These are phyloP conservation scores for Heterodera schachtii DNA, from an alignment of 1,140 invertebrate species.

Conservation along the genomic window DNA sequence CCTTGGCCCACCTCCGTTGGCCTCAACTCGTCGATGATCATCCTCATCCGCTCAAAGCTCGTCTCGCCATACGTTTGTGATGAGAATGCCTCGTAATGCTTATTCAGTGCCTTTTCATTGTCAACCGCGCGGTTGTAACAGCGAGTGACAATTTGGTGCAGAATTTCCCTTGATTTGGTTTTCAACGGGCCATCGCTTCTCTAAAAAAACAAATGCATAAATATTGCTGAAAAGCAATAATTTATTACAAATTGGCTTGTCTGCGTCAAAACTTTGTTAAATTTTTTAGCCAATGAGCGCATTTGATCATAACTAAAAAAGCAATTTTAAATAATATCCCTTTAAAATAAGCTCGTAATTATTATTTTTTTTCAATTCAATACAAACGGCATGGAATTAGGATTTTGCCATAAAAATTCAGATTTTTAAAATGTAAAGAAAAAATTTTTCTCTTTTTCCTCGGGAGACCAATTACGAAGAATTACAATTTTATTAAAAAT, in stretches of 20 bases:
- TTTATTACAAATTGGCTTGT: conserved; percentile 21
- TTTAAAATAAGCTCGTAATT: no score
- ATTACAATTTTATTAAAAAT: no score
- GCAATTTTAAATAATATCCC: neutral
- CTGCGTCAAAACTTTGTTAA: conserved; percentile 35
- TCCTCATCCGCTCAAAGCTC: conserved; percentile 53
- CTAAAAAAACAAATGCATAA: conserved; percentile 6
- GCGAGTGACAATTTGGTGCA: conserved; percentile 40
- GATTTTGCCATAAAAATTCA: no score
- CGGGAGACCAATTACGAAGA: no score
- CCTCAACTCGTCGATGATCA: conserved; percentile 58
- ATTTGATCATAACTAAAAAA: conserved; percentile 29
- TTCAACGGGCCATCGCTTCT: conserved; percentile 23
- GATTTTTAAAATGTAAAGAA: no score
- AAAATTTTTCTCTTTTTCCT: no score
- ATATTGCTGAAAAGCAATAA: neutral
- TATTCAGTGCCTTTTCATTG: conserved; percentile 55
- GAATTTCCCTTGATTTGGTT: conserved; percentile 35
- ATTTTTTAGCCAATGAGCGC: conserved; percentile 27
- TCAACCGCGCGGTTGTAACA: conserved; percentile 58
- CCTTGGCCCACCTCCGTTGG: conserved; percentile 3
- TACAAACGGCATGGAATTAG: no score
- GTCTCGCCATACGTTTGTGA: conserved; percentile 64
- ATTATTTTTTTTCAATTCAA: no score
- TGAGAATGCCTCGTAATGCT: conserved; percentile 64